A percentile compares a stretch with the other conserved stretches of the same genome.
Evolutionary conservation across 37 sponge, comb jelly and placozoan species (phyloP).

Genomic region (Eunapius fragilis): DNA sequence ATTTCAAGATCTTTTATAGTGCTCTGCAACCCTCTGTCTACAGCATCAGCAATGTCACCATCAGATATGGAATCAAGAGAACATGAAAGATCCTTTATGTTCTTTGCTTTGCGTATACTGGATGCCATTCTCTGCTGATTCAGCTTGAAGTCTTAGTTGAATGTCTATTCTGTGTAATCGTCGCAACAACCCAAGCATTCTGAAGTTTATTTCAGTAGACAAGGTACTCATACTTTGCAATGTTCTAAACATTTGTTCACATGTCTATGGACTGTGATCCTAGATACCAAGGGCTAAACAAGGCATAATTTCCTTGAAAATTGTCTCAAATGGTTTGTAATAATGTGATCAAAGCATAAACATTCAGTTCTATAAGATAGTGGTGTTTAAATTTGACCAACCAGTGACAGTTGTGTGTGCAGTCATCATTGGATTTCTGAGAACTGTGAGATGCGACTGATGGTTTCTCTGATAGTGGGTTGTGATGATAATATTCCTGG

Average conservation of each 20-base stretch:
- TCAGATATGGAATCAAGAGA: neutral
- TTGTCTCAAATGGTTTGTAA: conserved; percentile 5
- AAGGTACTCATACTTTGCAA: conserved; percentile 53
- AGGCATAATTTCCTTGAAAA: neutral
- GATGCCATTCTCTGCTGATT: conserved; percentile 20
- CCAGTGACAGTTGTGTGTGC: too few species aligned
- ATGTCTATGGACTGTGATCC: conserved; percentile 69
- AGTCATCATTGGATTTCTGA: too few species aligned
- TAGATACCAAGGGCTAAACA: conserved; percentile 58
- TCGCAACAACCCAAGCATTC: conserved; percentile 59
- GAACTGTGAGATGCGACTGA: too few species aligned
- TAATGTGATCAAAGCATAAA: conserved; percentile 37
- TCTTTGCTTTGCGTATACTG: conserved; percentile 10
- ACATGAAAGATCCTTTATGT: too few species aligned
- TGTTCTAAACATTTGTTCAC: conserved; percentile 58
- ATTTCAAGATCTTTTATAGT: conserved; percentile 17
- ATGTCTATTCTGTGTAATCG: conserved; percentile 58
- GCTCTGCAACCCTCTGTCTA: conserved; percentile 1
- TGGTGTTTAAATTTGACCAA: too few species aligned
- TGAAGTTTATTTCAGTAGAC: conserved; percentile 58
- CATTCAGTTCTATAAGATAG: conserved; percentile 68
- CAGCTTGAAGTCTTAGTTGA: conserved; percentile 39
- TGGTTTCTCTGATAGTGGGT: too few species aligned
- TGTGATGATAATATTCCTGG: too few species aligned
- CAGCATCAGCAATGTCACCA: conserved; percentile 9